Percentiles rank a stretch among this genome's conserved stretches.
Evolutionary conservation across 2,797 vertebrate genomes (phyloP).

Genomic region (Brachymystax lenok): DNA sequence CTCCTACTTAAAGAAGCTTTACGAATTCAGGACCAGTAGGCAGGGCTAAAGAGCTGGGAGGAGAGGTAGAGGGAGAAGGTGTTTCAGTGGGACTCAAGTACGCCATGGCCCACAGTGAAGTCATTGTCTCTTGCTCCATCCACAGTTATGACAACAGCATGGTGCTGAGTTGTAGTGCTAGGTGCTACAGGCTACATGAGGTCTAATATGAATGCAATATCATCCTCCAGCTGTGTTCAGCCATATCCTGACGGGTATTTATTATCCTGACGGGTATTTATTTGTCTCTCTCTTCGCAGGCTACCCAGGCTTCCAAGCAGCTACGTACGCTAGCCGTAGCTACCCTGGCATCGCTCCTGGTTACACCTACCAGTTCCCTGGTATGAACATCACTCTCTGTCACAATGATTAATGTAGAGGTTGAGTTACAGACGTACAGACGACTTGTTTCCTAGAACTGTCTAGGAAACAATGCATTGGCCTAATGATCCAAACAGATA

Average conservation of each 20-base stretch:
- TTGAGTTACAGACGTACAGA: not conserved
- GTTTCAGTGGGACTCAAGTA: not conserved
- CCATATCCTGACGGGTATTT: not conserved
- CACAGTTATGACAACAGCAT: not conserved
- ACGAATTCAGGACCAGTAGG: too few species aligned
- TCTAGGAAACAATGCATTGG: not conserved
- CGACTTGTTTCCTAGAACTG: not conserved
- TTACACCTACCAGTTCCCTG: conserved; percentile 98
- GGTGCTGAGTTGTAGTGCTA: not conserved
- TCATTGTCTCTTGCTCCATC: not conserved
- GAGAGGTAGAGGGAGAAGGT: not conserved
- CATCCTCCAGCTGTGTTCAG: not conserved
- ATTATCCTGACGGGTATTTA: not conserved
- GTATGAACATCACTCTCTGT: conserved; percentile 69
- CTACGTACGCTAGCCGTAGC: conserved; percentile 96
- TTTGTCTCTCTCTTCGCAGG: conserved; percentile 71
- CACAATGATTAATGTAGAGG: conserved; percentile 14
- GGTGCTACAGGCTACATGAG: not conserved
- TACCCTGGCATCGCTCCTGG: conserved; percentile 96
- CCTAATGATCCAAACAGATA: too few species aligned
- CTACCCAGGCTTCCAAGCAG: conserved; percentile 97
- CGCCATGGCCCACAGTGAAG: not conserved
- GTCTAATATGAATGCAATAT: not conserved
- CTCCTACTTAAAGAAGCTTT: not conserved
- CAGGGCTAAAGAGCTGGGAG: not conserved